Evolutionary conservation across 2,797 vertebrate species (phyloP).

Genomic region (Naso thynnoides): DNA sequence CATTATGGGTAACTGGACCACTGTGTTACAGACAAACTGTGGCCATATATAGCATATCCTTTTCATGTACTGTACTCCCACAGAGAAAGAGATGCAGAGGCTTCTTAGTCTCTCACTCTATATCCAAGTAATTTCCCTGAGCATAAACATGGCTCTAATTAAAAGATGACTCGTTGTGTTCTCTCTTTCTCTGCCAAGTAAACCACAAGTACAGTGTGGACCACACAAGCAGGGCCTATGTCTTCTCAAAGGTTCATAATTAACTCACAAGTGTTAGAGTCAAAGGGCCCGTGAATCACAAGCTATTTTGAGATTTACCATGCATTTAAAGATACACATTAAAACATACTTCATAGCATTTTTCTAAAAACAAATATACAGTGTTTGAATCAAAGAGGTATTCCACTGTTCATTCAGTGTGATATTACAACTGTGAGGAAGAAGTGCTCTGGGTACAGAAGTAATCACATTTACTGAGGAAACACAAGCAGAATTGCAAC

Average conservation of each 20-base stretch:
- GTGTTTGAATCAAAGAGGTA: constrained; percentile 25
- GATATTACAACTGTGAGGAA: not conserved
- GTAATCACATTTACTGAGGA: not conserved
- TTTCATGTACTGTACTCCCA: constrained; percentile 49
- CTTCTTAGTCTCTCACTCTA: constrained; percentile 56
- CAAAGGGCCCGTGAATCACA: constrained; percentile 38
- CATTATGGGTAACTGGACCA: constrained; percentile 62
- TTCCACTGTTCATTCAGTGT: not conserved
- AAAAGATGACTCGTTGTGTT: constrained; percentile 77
- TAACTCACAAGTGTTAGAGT: constrained; percentile 57
- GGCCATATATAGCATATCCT: constrained; percentile 70
- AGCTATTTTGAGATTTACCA: constrained; percentile 53
- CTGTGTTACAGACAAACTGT: constrained; percentile 39
- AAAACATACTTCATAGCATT: constrained; percentile 17
- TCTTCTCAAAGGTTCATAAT: constrained; percentile 64
- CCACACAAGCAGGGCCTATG: constrained; percentile 76
- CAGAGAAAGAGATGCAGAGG: constrained; percentile 30
- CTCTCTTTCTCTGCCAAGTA: constrained; percentile 74
- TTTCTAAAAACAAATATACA: constrained; percentile 4
- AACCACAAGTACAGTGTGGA: constrained; percentile 71
- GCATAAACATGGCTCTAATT: constrained; percentile 77
- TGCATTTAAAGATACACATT: constrained; percentile 19
- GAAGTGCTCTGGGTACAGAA: not conserved
- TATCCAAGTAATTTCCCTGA: constrained; percentile 71
- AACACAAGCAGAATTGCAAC: not conserved